phyloP scores from a whole-genome alignment of 2,113 vertebrate species.

The Dinomys branickii region DNA sequence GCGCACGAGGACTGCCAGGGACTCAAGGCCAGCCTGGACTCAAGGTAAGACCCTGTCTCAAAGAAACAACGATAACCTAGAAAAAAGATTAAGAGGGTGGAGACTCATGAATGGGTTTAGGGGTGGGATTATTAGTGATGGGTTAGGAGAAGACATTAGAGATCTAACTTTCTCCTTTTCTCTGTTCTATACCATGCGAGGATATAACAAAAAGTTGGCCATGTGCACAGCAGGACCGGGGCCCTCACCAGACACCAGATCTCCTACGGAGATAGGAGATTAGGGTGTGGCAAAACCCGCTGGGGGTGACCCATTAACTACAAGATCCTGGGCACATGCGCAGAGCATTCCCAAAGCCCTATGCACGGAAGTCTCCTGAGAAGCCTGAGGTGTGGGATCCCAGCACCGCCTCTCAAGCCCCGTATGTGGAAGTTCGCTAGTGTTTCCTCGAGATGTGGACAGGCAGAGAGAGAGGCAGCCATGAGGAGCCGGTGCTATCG shows the following conservation, averaged over 20 bases:
- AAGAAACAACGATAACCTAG: background rate
- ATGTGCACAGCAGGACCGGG: background rate
- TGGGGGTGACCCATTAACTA: background rate
- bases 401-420: too few relatives aligned
- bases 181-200: too few relatives aligned
- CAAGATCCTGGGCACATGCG: background rate
- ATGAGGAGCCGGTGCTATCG: background rate
- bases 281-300: background rate
- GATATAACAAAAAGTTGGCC: background rate
- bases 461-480: background rate
- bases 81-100: background rate
- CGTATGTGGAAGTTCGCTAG: background rate
- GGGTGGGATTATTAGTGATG: background rate
- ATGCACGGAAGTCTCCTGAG: background rate
- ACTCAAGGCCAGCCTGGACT: background rate
- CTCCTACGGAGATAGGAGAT: background rate
- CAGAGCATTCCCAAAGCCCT: background rate
- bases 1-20: background rate
- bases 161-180: background rate
- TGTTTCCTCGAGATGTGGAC: background rate
- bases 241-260: background rate
- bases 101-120: background rate
- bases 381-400: background rate
- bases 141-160: background rate
- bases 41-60: background rate